phyloP scores from a whole-genome alignment of 2,797 vertebrate genomes.

The Garrulus glandarius region DNA sequence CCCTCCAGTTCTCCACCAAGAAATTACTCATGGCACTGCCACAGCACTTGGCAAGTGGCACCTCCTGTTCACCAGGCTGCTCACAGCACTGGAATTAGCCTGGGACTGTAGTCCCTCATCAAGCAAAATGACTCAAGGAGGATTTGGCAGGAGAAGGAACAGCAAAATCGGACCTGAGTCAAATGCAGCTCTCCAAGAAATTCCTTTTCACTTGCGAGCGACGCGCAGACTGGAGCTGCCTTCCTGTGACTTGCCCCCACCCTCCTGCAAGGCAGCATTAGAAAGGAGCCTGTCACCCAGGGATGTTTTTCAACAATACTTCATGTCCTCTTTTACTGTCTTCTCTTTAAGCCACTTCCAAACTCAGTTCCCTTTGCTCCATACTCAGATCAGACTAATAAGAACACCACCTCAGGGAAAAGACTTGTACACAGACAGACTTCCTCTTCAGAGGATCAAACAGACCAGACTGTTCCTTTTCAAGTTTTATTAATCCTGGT shows the following conservation, averaged over 20 bases:
- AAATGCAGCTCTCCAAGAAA: slow-evolving; percentile 40
- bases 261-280: background rate
- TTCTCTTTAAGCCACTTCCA: slow-evolving; percentile 50
- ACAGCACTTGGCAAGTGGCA: background rate
- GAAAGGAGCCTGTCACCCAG: slow-evolving; percentile 5
- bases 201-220: background rate
- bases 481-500: slow-evolving; percentile 82
- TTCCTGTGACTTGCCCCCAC: background rate
- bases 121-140: background rate
- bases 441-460: slow-evolving; percentile 80
- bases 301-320: slow-evolving; percentile 43
- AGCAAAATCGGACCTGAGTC: background rate
- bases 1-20: background rate
- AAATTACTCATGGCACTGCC: background rate
- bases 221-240: background rate
- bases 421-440: slow-evolving; percentile 69
- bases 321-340: slow-evolving; percentile 18
- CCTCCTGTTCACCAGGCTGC: background rate
- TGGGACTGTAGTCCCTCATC: background rate
- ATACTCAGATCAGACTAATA: slow-evolving; percentile 69
- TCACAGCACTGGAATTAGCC: background rate
- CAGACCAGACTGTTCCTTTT: slow-evolving; percentile 77
- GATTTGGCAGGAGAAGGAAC: slow-evolving; percentile 3
- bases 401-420: slow-evolving; percentile 77
- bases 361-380: slow-evolving; percentile 22